These are phyloP conservation scores for Sinonovacula constricta DNA, from an alignment of 1,140 invertebrate species.

Conservation along the genomic window DNA sequence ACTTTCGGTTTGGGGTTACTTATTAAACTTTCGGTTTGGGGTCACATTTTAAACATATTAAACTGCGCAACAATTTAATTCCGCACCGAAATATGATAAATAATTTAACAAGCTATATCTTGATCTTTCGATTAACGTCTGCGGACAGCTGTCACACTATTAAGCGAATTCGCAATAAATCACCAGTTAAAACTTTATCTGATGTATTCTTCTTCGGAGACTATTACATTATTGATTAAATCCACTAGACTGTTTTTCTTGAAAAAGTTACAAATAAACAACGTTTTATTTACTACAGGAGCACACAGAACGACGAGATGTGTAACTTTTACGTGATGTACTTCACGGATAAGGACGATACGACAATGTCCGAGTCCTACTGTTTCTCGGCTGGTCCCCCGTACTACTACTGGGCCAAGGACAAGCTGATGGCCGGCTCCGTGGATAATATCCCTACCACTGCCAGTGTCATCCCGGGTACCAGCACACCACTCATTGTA, in stretches of 20 bases:
- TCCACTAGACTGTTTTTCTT: no score
- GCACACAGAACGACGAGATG: conserved; percentile 77
- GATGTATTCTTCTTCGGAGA: no score
- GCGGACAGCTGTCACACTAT: no score
- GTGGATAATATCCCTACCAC: conserved; percentile 57
- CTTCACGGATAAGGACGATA: conserved; percentile 62
- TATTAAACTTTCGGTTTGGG: no score
- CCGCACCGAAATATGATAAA: no score
- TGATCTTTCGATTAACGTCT: no score
- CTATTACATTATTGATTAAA: no score
- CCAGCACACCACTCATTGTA: conserved; percentile 6
- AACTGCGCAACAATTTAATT: no score
- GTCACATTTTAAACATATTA: no score
- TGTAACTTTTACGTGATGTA: conserved; percentile 79
- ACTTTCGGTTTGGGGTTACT: no score
- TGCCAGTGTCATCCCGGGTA: conserved; percentile 62
- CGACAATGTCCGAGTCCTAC: conserved; percentile 42
- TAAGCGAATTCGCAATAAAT: not conserved
- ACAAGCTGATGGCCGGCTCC: conserved; percentile 45
- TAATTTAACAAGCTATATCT: no score
- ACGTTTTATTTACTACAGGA: conserved; percentile 54
- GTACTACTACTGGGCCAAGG: conserved; percentile 65
- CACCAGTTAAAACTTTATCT: not conserved
- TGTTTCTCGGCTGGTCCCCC: conserved; percentile 70
- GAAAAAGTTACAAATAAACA: no score